Percentiles rank a stretch among this genome's conserved stretches.
Evolutionary conservation across 1,140 invertebrate species (phyloP).

Genomic region (Bombus vancouverensis): DNA sequence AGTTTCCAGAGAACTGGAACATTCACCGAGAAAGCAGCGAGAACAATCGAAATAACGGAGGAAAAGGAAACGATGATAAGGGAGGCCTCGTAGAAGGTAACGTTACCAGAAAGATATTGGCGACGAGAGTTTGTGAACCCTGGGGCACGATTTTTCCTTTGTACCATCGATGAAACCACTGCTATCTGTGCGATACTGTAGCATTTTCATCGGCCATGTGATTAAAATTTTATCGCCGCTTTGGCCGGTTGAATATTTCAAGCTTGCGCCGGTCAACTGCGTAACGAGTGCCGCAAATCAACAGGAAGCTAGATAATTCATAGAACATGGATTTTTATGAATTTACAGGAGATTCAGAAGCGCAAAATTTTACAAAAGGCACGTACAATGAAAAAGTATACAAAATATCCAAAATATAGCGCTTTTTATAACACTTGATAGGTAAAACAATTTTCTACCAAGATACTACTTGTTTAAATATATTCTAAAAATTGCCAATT

Average conservation of each 20-base stretch:
- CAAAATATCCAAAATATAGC: no score
- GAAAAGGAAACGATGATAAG: background rate
- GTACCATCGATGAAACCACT: background rate
- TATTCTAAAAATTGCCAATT: no score
- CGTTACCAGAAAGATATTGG: no score
- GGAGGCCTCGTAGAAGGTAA: background rate
- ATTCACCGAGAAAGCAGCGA: background rate
- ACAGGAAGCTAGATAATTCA: no score
- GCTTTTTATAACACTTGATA: no score
- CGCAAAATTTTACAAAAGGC: no score
- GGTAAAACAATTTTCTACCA: no score
- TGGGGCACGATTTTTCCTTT: background rate
- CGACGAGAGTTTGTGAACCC: background rate
- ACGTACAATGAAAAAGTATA: no score
- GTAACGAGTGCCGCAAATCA: no score
- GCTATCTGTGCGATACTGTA: background rate
- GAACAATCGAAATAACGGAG: background rate
- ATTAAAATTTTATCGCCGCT: slow-evolving; percentile 66
- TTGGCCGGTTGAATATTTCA: slow-evolving; percentile 64
- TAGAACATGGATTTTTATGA: no score
- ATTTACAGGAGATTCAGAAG: no score
- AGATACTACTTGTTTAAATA: no score
- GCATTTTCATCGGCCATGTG: slow-evolving; percentile 49
- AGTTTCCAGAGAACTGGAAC: background rate
- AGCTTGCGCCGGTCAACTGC: slow-evolving; percentile 33